Conservation (phyloP, 1,140 invertebrate genomes). For the Chironomus striatipennis region DNA sequence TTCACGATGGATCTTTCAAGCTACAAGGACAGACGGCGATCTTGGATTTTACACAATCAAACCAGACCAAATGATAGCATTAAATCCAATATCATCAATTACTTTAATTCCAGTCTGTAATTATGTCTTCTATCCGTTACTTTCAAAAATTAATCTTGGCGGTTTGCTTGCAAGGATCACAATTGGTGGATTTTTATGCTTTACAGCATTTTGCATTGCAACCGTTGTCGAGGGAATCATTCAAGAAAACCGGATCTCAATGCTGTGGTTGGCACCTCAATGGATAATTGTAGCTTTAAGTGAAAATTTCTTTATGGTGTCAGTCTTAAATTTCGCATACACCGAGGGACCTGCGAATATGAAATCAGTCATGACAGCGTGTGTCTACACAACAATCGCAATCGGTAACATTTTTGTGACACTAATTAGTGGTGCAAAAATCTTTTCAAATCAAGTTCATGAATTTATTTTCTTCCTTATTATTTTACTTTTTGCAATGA, state of each 20-base stretch:
- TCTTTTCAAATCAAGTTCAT: conserved; percentile 31
- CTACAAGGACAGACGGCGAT: conserved; percentile 53
- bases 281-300: conserved; percentile 72
- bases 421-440: conserved; percentile 52
- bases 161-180: conserved; percentile 55
- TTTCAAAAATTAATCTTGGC: conserved; percentile 37
- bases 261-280: conserved; percentile 73
- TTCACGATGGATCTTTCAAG: conserved; percentile 63
- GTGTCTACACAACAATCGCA: conserved; percentile 76
- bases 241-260: conserved; percentile 47
- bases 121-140: conserved; percentile 45
- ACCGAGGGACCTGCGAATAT: conserved; percentile 73
- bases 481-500: conserved; percentile 67
- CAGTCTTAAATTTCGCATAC: conserved; percentile 81
- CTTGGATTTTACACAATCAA: conserved; percentile 42
- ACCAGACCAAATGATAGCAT: conserved; percentile 57
- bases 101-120: conserved; percentile 59
- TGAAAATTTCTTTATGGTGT: conserved; percentile 76
- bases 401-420: conserved; percentile 68
- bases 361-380: conserved; percentile 79
- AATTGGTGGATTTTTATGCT: conserved; percentile 54
- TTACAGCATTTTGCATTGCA: conserved; percentile 46
- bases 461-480: conserved; percentile 78
- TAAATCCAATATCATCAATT: conserved; percentile 59
- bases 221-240: neutral